Percentiles rank a stretch among this genome's conserved stretches.
These are phyloP conservation scores for Ciona savignyi DNA, from an alignment of 23 tunicate species.

Conservation along the genomic window DNA sequence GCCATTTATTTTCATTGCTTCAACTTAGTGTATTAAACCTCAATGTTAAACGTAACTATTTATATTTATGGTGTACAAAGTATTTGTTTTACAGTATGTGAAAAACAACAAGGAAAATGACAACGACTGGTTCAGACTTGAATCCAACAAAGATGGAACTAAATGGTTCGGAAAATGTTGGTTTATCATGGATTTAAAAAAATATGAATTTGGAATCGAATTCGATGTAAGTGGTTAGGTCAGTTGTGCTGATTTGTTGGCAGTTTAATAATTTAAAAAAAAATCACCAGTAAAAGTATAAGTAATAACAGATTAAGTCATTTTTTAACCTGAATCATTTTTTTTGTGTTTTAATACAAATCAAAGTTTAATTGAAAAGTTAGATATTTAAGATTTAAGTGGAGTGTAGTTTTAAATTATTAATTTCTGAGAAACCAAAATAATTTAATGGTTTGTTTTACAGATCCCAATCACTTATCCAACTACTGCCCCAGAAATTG, in stretches of 20 bases:
- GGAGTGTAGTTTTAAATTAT: too few species aligned
- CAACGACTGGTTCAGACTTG: slow-evolving; percentile 98
- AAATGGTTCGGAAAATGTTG: slow-evolving; percentile 97
- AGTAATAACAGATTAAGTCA: neutral
- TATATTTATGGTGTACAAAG: too few species aligned
- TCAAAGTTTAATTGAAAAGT: too few species aligned
- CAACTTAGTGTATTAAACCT: too few species aligned
- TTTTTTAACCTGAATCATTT: neutral
- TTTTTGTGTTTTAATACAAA: too few species aligned
- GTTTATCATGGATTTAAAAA: slow-evolving; percentile 69
- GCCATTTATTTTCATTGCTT: too few species aligned
- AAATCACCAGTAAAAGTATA: neutral
- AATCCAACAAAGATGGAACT: slow-evolving; percentile 96
- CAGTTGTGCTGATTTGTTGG: neutral
- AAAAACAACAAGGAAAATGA: slow-evolving; percentile 92
- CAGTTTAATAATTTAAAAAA: neutral
- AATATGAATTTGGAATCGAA: slow-evolving; percentile 92
- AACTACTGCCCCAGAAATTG: slow-evolving; percentile 90
- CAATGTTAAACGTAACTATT: too few species aligned
- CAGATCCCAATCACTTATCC: slow-evolving; percentile 93
- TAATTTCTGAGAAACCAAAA: too few species aligned
- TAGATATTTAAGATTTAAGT: too few species aligned
- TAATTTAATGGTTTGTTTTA: neutral
- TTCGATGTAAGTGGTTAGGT: slow-evolving; percentile 66
- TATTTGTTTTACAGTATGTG: slow-evolving; percentile 65